These are phyloP conservation scores for Caenorhabditis wallacei DNA, from an alignment of 2,888 invertebrate species.

Conservation along the genomic window DNA sequence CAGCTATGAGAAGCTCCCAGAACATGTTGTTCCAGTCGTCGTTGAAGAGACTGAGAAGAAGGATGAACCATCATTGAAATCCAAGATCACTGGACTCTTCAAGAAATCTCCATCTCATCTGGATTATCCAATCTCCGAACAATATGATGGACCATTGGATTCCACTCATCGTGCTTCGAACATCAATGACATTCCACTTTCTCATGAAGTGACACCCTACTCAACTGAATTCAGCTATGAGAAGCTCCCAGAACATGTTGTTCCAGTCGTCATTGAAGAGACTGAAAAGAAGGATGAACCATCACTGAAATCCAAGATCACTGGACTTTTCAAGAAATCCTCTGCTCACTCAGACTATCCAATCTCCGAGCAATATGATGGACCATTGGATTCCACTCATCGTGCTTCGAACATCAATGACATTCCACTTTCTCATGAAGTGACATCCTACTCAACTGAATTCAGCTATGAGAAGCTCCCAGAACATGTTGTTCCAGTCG, in stretches of 20 bases:
- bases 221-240: neutral
- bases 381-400: neutral
- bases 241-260: neutral
- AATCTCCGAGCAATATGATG: neutral
- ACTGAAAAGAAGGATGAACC: neutral
- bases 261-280: neutral
- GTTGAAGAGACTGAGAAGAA: constrained; percentile 39
- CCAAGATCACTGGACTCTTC: constrained; percentile 66
- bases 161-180: neutral
- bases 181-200: neutral
- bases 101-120: constrained; percentile 61
- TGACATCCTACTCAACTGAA: neutral
- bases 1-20: constrained; percentile 52
- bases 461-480: neutral
- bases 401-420: neutral
- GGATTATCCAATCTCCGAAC: constrained; percentile 12
- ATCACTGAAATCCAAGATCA: neutral
- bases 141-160: constrained; percentile 1
- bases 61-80: constrained; percentile 33
- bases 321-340: neutral
- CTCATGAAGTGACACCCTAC: neutral
- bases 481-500: neutral
- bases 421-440: neutral
- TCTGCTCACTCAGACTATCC: neutral
- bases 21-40: constrained; percentile 37